Conservation (phyloP, 2,888 invertebrate species). For the Eilema griseolum region DNA sequence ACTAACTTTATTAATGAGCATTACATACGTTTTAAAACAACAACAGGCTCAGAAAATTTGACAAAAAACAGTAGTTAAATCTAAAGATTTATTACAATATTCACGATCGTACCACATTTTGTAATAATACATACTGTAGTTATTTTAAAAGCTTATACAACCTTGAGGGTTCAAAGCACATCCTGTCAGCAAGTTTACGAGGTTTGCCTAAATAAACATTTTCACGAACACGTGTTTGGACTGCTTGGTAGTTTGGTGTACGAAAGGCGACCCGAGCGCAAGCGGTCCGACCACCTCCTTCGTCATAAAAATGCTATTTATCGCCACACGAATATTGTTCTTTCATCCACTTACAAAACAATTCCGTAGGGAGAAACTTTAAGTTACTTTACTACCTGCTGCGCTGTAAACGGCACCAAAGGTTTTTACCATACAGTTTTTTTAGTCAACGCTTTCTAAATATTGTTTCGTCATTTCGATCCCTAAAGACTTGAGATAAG, state of each 20-base stretch:
- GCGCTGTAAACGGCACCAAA: conserved; percentile 65
- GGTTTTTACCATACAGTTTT: conserved; percentile 70
- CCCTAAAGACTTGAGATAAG: conserved; percentile 72
- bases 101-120: not conserved
- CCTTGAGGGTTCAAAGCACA: conserved; percentile 84
- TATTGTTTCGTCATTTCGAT: conserved; percentile 65
- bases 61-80: not conserved
- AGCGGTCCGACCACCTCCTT: conserved; percentile 47
- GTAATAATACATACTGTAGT: not conserved
- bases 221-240: conserved; percentile 77
- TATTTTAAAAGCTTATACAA: conserved; percentile 62
- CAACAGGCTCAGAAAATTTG: not conserved
- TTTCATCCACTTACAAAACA: conserved; percentile 68
- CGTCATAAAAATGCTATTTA: conserved; percentile 72
- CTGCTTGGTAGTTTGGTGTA: conserved; percentile 71
- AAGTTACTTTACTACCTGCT: conserved; percentile 73
- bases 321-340: conserved; percentile 72
- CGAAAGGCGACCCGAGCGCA: conserved; percentile 43
- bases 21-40: not conserved
- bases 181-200: conserved; percentile 82
- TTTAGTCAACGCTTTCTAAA: conserved; percentile 71
- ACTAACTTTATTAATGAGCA: not conserved
- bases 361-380: conserved; percentile 60
- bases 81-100: conserved; percentile 1
- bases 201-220: conserved; percentile 84